Percentiles rank a stretch among this genome's conserved stretches.
Evolutionary conservation across 2,113 vertebrate species (phyloP).

Genomic region (Cettia cetti): DNA sequence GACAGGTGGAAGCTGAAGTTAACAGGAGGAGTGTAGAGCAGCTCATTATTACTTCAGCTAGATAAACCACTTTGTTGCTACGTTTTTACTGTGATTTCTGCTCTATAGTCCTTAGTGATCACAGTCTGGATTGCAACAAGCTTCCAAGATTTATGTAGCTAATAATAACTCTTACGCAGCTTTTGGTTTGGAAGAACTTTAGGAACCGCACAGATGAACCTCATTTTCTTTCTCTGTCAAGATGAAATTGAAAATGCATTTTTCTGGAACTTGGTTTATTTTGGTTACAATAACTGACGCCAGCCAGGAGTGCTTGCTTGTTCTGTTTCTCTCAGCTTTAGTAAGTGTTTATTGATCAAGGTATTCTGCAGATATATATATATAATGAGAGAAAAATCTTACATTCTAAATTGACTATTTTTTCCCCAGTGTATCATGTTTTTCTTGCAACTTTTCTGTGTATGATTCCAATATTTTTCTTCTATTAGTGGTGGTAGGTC

Average conservation of each 20-base stretch:
- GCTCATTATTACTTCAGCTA: background rate
- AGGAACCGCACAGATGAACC: background rate
- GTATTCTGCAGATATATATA: background rate
- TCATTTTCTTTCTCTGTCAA: slow-evolving; percentile 1
- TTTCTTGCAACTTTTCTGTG: background rate
- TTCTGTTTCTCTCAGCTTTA: background rate
- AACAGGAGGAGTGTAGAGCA: background rate
- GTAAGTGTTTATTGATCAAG: background rate
- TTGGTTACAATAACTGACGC: background rate
- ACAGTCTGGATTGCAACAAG: background rate
- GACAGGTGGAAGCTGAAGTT: background rate
- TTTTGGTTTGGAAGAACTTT: background rate
- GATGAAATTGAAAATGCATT: slow-evolving; percentile 11
- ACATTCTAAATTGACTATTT: background rate
- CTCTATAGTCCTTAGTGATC: background rate
- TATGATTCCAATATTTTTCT: background rate
- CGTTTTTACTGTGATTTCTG: background rate
- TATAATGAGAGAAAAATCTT: background rate
- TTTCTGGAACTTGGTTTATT: background rate
- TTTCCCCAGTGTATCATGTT: background rate
- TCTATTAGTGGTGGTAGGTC: background rate
- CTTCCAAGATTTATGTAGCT: background rate
- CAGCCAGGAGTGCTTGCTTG: background rate
- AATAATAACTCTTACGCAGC: background rate
- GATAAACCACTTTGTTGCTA: background rate